These are phyloP conservation scores for Calyptomena viridis DNA, from an alignment of 2,113 vertebrate genomes.

Conservation along the genomic window DNA sequence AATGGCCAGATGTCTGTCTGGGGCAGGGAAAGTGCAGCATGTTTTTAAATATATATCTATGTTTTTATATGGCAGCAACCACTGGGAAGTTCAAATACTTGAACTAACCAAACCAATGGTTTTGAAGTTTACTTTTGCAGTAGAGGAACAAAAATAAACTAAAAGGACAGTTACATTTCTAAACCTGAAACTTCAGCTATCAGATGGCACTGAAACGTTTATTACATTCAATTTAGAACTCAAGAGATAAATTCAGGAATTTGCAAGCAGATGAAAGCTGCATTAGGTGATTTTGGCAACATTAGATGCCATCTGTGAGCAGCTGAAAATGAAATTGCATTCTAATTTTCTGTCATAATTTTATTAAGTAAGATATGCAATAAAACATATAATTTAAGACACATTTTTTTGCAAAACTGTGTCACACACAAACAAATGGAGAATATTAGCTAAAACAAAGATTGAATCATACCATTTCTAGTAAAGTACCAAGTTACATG, in stretches of 20 bases:
- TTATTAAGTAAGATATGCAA: neutral
- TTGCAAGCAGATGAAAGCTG: neutral
- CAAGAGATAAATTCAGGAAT: neutral
- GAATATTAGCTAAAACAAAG: neutral
- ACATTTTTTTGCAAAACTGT: neutral
- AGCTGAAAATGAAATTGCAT: neutral
- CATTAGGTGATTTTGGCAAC: neutral
- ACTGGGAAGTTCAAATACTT: conserved; percentile 28
- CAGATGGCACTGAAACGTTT: neutral
- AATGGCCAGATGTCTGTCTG: conserved; percentile 62
- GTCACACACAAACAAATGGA: neutral
- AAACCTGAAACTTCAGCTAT: neutral
- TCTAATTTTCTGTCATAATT: neutral
- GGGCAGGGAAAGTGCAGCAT: conserved; percentile 53
- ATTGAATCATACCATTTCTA: neutral
- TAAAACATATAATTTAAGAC: neutral
- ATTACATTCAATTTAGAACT: neutral
- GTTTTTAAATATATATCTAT: conserved; percentile 37
- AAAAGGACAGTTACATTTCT: neutral
- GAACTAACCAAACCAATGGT: neutral
- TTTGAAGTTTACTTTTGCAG: conserved; percentile 13
- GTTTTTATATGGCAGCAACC: conserved; percentile 22
- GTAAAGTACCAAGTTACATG: neutral
- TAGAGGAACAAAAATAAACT: neutral
- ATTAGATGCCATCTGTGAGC: neutral